Conservation (phyloP, 2,797 vertebrate genomes). For the Carduelis carduelis region DNA sequence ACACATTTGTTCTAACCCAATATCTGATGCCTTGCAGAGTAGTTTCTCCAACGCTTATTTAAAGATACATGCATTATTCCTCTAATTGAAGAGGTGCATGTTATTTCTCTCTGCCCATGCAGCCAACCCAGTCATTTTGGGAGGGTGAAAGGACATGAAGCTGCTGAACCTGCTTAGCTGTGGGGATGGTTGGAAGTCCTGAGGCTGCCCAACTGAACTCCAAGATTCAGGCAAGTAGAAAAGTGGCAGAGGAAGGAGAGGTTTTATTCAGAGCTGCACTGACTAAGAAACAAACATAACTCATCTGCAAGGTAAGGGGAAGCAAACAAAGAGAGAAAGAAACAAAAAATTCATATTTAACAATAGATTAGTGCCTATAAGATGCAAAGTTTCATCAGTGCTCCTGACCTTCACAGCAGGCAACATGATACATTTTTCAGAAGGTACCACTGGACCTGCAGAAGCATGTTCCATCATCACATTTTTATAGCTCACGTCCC, state of each 20-base stretch:
- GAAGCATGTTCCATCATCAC: not conserved
- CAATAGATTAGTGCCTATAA: not conserved
- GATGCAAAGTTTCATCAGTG: not conserved
- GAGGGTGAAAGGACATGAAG: not conserved
- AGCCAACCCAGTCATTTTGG: not conserved
- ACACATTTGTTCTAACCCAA: not conserved
- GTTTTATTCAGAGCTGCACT: not conserved
- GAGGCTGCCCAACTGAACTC: not conserved
- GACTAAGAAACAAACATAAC: not conserved
- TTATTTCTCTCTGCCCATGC: not conserved
- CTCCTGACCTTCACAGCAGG: not conserved
- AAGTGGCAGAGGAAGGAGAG: not conserved
- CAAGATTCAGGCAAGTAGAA: not conserved
- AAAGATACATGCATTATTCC: not conserved
- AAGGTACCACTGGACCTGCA: not conserved
- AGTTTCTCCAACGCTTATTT: not conserved
- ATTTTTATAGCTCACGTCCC: not conserved
- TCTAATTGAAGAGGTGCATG: not conserved
- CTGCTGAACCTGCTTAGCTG: not conserved
- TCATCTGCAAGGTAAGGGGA: not conserved
- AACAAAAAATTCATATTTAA: not conserved
- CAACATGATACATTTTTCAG: not conserved
- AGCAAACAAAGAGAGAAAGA: not conserved
- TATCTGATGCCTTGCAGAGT: not conserved
- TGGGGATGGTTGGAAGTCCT: not conserved